A percentile compares a stretch with the other conserved stretches of the same genome.
These are phyloP conservation scores for Epistrophe grossulariae DNA, from an alignment of 2,888 invertebrate genomes.

Conservation along the genomic window DNA sequence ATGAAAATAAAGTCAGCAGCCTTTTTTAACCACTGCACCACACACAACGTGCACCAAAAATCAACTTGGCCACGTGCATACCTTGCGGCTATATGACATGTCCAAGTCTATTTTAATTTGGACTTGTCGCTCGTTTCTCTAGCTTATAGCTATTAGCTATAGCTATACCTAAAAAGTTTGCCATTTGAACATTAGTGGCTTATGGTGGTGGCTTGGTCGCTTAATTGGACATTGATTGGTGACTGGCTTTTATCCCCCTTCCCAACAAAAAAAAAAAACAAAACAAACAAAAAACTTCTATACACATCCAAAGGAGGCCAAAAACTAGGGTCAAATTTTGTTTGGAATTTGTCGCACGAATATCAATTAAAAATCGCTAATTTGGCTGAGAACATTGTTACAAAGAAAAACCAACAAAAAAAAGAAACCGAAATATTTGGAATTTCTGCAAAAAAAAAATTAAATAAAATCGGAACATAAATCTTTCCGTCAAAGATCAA, in stretches of 20 bases:
- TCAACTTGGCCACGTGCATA: slow-evolving; percentile 66
- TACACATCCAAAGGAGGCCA: slow-evolving; percentile 3
- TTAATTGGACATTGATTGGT: slow-evolving; percentile 66
- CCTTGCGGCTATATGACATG: slow-evolving; percentile 54
- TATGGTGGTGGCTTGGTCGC: background rate
- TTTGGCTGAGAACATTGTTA: slow-evolving; percentile 40
- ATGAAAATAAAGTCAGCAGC: slow-evolving; percentile 26
- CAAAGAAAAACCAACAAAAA: background rate
- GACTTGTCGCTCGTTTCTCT: slow-evolving; percentile 32
- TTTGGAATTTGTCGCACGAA: slow-evolving; percentile 63
- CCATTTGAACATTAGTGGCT: slow-evolving; percentile 20
- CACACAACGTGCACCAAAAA: slow-evolving; percentile 2
- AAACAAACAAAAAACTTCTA: background rate
- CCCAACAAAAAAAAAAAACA: background rate
- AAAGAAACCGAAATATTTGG: background rate
- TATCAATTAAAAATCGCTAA: slow-evolving; percentile 63
- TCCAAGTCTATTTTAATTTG: slow-evolving; percentile 58
- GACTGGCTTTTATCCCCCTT: slow-evolving; percentile 24
- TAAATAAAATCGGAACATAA: slow-evolving; percentile 22
- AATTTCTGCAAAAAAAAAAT: slow-evolving; percentile 13
- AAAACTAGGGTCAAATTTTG: slow-evolving; percentile 30
- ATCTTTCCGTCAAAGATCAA: slow-evolving; percentile 46
- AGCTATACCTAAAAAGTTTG: slow-evolving; percentile 12
- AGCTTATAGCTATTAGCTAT: background rate
- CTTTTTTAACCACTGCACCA: background rate